These are phyloP conservation scores for Pipra filicauda DNA, from an alignment of 2,113 vertebrate genomes.

Conservation along the genomic window DNA sequence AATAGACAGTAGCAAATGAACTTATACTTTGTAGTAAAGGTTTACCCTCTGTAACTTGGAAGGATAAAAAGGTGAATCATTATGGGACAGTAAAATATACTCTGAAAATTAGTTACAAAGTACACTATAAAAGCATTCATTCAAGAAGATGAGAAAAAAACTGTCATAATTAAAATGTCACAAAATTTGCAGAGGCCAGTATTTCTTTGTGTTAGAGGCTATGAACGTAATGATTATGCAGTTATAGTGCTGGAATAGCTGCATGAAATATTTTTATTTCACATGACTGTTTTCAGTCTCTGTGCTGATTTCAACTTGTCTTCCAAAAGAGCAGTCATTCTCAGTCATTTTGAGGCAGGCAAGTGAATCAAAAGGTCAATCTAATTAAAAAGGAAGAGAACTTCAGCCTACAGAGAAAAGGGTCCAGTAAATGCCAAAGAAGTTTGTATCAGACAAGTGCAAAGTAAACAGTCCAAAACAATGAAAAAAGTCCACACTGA, in stretches of 20 bases:
- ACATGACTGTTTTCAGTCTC: slow-evolving; percentile 65
- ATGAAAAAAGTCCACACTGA: slow-evolving; percentile 50
- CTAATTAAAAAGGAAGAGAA: slow-evolving; percentile 79
- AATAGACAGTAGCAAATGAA: not conserved
- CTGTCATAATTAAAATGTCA: slow-evolving; percentile 54
- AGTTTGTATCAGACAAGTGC: slow-evolving; percentile 60
- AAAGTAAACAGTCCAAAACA: slow-evolving; percentile 67
- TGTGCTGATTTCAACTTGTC: slow-evolving; percentile 55
- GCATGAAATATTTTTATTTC: slow-evolving; percentile 68
- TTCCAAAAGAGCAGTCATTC: slow-evolving; percentile 65
- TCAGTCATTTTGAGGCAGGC: slow-evolving; percentile 72
- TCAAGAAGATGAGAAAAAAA: slow-evolving; percentile 57
- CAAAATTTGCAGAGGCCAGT: slow-evolving; percentile 36
- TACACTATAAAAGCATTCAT: slow-evolving; percentile 42
- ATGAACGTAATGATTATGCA: slow-evolving; percentile 61
- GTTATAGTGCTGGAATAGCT: slow-evolving; percentile 38
- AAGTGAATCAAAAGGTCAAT: slow-evolving; percentile 78
- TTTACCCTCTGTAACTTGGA: slow-evolving; percentile 24
- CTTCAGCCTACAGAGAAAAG: slow-evolving; percentile 51
- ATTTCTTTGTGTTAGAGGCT: slow-evolving; percentile 64
- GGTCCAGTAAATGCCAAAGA: slow-evolving; percentile 66
- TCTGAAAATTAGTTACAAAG: slow-evolving; percentile 46
- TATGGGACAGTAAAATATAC: slow-evolving; percentile 44
- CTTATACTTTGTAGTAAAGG: not conserved
- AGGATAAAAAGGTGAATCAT: slow-evolving; percentile 23